Evolutionary conservation across 2,888 invertebrate species (phyloP), one percentile per base, ranked within the genome.

Genomic region (Orchestes rusci): DNA sequence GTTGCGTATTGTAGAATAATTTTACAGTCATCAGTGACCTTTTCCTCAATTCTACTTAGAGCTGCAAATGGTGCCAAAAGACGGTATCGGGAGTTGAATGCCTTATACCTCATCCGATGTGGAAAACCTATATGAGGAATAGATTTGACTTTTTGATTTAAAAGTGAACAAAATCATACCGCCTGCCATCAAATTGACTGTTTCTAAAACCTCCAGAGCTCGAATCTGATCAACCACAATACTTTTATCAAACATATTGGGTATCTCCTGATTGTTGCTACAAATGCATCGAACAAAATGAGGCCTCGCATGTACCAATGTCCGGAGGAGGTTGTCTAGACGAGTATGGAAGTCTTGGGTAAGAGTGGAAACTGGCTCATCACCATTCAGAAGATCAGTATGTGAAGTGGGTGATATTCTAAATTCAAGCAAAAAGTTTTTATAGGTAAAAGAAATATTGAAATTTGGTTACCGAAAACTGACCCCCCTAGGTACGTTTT

Each of bases 301-400:
- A 10, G 94, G 93, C 39, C 91, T 79, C 39, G 94, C 91, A 71
- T 93, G 92, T 41, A 93, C 91, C 43, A 94, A 72, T 39, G 92
- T 93, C 57, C 93, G 77, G 60, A 95, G 72, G 58, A 95, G 75
- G 72, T 92, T 92, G 71, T 95, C 93, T 52, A 95, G 76, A 29
- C 93, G 79, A 49, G 90, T 90, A 71, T 94, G 93, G 69, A 95
- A 95, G 72, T 95, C 94, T 73, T 92, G 92, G 43, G 93, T 93
- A 48, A 94, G 73, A 20, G 93, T 92, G 33, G 89, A 86, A 44
- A 88, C 82, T 4, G 88, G 86, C 63, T 87, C 88, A 66, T 86
- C 85, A 3, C 86, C 88, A 66, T 86, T 87, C 51, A 85, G 68
- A 67, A 85, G 71, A 63, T 86, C 86, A 3, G 87, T 84, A 59